Percentiles rank a stretch among this genome's conserved stretches.
phyloP scores from a whole-genome alignment of 2,797 vertebrate genomes.

The Hoplostethus atlanticus region DNA sequence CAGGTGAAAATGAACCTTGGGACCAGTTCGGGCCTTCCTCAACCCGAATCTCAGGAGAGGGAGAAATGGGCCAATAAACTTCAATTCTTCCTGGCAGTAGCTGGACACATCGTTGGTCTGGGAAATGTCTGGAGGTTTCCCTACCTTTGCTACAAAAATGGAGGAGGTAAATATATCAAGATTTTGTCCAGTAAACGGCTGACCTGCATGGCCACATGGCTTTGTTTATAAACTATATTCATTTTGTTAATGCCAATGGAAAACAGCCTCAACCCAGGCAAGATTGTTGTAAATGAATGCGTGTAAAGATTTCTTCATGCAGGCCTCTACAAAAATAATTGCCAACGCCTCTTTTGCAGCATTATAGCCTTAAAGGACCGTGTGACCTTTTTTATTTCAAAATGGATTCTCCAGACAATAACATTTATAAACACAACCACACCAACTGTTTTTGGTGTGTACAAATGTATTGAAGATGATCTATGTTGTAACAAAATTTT shows the following conservation, averaged over 20 bases:
- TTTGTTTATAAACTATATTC: too few relatives aligned
- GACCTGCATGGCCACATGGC: too few relatives aligned
- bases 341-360: too few relatives aligned
- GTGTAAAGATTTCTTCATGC: too few relatives aligned
- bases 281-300: too few relatives aligned
- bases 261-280: too few relatives aligned
- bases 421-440: background rate
- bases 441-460: background rate
- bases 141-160: constrained; percentile 88
- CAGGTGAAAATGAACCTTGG: constrained; percentile 37
- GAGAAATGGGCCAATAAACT: constrained; percentile 82
- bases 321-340: too few relatives aligned
- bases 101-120: constrained; percentile 83
- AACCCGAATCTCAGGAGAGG: constrained; percentile 68
- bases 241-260: too few relatives aligned
- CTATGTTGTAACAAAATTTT: constrained; percentile 1
- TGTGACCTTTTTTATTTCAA: too few relatives aligned
- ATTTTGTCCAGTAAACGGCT: background rate
- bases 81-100: constrained; percentile 82
- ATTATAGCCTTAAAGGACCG: too few relatives aligned
- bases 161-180: constrained; percentile 78
- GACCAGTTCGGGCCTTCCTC: constrained; percentile 12
- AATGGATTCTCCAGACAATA: too few relatives aligned
- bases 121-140: constrained; percentile 88
- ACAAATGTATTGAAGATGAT: background rate